Percentiles rank a stretch among this genome's conserved stretches.
Evolutionary conservation across 2,888 invertebrate species (phyloP).

Genomic region (Invenusta paracnida): DNA sequence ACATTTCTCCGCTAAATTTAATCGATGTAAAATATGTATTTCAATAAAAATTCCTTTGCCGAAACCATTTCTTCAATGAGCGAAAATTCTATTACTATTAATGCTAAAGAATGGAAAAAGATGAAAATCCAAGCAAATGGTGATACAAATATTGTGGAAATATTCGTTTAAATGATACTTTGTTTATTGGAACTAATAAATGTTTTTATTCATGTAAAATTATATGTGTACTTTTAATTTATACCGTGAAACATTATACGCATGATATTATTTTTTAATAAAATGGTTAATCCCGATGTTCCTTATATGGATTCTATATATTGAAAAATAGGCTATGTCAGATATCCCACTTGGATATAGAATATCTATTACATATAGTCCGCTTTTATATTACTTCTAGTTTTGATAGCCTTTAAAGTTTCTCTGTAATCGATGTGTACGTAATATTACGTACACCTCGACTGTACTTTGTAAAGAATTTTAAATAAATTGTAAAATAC

Average conservation of each 20-base stretch:
- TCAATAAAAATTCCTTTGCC: too few relatives aligned
- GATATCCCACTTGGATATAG: neutral
- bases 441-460: too few relatives aligned
- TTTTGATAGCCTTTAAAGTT: too few relatives aligned
- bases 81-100: neutral
- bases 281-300: neutral
- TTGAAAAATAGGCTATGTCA: neutral
- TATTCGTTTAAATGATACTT: neutral
- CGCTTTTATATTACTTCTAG: too few relatives aligned
- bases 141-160: neutral
- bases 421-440: too few relatives aligned
- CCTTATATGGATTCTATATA: neutral
- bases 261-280: neutral
- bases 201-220: neutral
- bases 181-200: neutral
- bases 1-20: neutral
- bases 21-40: too few relatives aligned
- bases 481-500: too few relatives aligned
- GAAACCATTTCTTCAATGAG: too few relatives aligned
- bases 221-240: neutral
- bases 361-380: too few relatives aligned
- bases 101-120: neutral
- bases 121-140: neutral
- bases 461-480: too few relatives aligned
- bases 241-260: neutral